Evolutionary conservation across 2,797 vertebrate genomes (phyloP).

Genomic region (Ptychobarbus kaznakovi): DNA sequence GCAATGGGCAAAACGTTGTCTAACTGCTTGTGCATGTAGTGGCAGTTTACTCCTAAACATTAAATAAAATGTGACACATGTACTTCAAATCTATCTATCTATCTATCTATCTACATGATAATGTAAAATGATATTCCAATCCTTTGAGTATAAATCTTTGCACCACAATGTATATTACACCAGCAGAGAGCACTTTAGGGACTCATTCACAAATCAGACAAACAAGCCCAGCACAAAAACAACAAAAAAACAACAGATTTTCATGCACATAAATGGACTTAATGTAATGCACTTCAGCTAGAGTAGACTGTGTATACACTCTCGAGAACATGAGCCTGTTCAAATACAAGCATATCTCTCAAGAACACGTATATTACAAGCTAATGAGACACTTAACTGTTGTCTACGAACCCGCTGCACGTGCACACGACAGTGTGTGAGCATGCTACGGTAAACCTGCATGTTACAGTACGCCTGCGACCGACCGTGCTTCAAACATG

Average conservation of each 20-base stretch:
- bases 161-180: not conserved
- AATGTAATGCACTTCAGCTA: not conserved
- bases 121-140: not conserved
- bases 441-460: not conserved
- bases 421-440: constrained; percentile 13
- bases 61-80: too few relatives aligned
- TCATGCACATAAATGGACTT: not conserved
- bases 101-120: not conserved
- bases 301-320: not conserved
- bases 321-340: not conserved
- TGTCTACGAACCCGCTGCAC: not conserved
- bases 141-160: not conserved
- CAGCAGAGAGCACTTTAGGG: constrained; percentile 32
- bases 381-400: not conserved
- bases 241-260: not conserved
- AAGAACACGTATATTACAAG: constrained; percentile 3
- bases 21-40: too few relatives aligned
- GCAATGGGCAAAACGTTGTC: too few relatives aligned
- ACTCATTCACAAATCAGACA: constrained; percentile 29
- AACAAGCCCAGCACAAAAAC: not conserved
- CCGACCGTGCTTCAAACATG: constrained; percentile 4
- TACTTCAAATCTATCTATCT: too few relatives aligned
- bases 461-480: constrained; percentile 21
- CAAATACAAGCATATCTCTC: constrained; percentile 15
- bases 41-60: too few relatives aligned